A percentile compares a stretch with the other conserved stretches of the same genome.
These are phyloP conservation scores for Cardiocondyla obscurior DNA, from an alignment of 1,140 invertebrate genomes.

Conservation along the genomic window DNA sequence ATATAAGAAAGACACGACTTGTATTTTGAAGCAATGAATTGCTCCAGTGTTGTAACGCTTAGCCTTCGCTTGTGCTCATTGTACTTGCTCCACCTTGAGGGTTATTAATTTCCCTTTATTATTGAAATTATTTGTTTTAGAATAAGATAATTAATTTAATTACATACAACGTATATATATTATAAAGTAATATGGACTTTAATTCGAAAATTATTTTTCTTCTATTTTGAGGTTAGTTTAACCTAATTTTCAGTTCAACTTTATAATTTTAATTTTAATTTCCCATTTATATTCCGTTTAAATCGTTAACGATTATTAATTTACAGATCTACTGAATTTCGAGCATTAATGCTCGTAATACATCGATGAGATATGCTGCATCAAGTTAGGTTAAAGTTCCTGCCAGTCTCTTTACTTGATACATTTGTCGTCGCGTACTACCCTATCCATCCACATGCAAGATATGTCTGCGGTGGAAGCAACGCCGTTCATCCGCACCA, in stretches of 20 bases:
- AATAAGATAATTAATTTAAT: not conserved
- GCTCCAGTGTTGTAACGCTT: not conserved
- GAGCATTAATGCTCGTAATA: conserved; percentile 76
- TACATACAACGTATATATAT: not conserved
- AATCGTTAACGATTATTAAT: not conserved
- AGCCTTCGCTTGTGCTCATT: not conserved
- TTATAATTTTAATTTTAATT: not conserved
- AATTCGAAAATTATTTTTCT: not conserved
- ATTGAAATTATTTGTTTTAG: too few species aligned
- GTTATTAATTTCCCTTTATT: not conserved
- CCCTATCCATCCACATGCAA: conserved; percentile 23
- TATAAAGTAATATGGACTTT: not conserved
- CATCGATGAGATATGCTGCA: conserved; percentile 78
- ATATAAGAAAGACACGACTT: not conserved
- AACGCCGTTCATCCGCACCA: conserved; percentile 90
- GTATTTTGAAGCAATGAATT: not conserved
- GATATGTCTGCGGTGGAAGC: conserved; percentile 84
- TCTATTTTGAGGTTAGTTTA: conserved; percentile 36
- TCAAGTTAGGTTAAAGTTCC: conserved; percentile 65
- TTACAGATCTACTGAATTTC: conserved; percentile 42
- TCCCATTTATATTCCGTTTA: not conserved
- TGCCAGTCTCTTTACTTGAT: conserved; percentile 34
- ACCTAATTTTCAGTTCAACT: not conserved
- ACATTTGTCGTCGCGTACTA: conserved; percentile 52
- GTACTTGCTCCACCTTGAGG: not conserved